Evolutionary conservation across 2,113 vertebrate genomes (phyloP), one percentile per base, ranked within the genome.

Genomic region (Urocolius indicus): DNA sequence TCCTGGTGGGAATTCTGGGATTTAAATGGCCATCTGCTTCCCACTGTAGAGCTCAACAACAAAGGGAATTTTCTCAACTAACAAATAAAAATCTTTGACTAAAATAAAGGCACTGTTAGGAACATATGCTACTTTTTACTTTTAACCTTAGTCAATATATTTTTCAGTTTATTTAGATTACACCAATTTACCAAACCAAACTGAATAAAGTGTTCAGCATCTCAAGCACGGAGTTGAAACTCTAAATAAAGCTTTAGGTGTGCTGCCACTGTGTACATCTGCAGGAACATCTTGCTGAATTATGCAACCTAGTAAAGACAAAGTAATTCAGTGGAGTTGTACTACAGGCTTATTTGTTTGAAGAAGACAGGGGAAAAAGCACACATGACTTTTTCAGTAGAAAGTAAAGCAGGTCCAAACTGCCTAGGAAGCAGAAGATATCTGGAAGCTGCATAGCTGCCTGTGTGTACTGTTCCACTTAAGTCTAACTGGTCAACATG

Each of bases 1-100:
- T 96, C 48, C 95, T 97, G 88, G 80, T 94, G 96, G 94, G 96
- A 95, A 95, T 96, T 96, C 67, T 96, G 91, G 89, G 94, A 96
- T 93, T 95, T 95, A 91, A 92, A 71, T 46, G 95, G 77, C 96
- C 95, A 97, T 97, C 96, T 97, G 96, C 61, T 96, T 92, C 80
- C 54, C 93, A 59, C 90, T 77, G 92, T 94, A 90, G 76, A 96
- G 80, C 59, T 92, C 61, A 61, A 95, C 62, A 97, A 94, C 92
- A 97, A 97, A 96, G 71, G 67, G 75, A 91, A 93, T 89, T 89
- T 96, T 94, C 61, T 84, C 81, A 94, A 88, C 55, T 58, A 95
- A 84, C 81, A 93, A 96, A 82, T 84, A 95, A 86, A 48, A 95
- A 75, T 61, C 62, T 97, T 96, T 69, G 57, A 67, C 63, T 87